A percentile compares a stretch with the other conserved stretches of the same genome.
phyloP scores from a whole-genome alignment of 2,113 vertebrate genomes.

The Vulpes vulpes region DNA sequence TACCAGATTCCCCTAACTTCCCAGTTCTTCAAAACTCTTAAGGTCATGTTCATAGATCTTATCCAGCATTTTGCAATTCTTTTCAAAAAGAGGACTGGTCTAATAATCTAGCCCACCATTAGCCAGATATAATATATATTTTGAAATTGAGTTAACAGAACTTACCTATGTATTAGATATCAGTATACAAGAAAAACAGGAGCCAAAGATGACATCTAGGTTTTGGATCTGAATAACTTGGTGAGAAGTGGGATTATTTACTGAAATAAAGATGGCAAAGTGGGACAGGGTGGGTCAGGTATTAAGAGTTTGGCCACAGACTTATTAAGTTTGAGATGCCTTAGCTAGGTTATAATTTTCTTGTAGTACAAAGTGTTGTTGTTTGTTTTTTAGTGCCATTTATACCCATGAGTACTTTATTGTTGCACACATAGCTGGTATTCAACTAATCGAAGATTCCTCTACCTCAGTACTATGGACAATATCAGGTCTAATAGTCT shows the following conservation, averaged over 20 bases:
- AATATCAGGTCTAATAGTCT: not conserved
- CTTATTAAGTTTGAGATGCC: not conserved
- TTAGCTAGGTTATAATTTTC: slow-evolving; percentile 20
- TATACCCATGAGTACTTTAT: not conserved
- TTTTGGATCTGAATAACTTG: not conserved
- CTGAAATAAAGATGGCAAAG: not conserved
- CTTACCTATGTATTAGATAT: not conserved
- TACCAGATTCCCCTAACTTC: not conserved
- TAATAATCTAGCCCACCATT: not conserved
- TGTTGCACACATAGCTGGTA: not conserved
- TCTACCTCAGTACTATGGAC: not conserved
- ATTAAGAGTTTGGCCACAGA: not conserved
- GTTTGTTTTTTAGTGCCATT: not conserved
- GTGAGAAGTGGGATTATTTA: not conserved
- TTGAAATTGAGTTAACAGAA: not conserved
- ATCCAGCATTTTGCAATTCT: not conserved
- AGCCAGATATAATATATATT: not conserved
- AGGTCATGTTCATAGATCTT: not conserved
- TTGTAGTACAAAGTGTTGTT: not conserved
- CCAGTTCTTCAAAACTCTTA: slow-evolving; percentile 21
- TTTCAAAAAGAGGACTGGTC: not conserved
- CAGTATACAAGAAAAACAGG: not conserved
- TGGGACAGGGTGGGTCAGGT: not conserved
- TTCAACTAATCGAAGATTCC: not conserved
- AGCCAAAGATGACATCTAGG: not conserved